Evolutionary conservation across 2,113 vertebrate genomes (phyloP), one percentile per base, ranked within the genome.

Genomic region (Martes martes): DNA sequence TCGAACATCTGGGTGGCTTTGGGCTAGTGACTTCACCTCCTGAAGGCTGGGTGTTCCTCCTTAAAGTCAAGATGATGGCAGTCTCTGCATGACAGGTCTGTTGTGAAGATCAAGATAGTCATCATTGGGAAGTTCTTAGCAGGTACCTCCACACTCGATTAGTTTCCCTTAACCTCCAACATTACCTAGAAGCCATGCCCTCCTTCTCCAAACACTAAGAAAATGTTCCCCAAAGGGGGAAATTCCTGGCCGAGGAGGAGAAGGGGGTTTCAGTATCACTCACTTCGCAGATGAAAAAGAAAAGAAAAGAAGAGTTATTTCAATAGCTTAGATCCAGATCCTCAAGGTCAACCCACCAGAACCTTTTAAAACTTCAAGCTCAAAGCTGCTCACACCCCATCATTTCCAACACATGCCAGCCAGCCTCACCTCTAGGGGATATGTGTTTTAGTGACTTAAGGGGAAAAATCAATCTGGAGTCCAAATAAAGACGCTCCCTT

Each of bases 61-160:
- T 0, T 4, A 24, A 47, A 18, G 39, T 26, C 1, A 2, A 39
- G 19, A 5, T 10, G 9, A 10, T 50, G 36, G 78, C 47, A 0
- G 1, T 0, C 9, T 26, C 76, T 36, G 10, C 26, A 2, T 23
- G 81, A 33, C 7, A 13, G 45, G 42, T 47, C 82, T 28, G 1
- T 52, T 10, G 0, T 19, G 21, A 84, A n/a, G 39, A 31, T 11
- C 26, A 24, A 24, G 15, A n/a, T 21, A 31, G n/a, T 26, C 4
- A 3, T 39, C 50, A 0, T 0, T 14, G 31, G 19, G 26, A 26
- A 4, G 26, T 19, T 69, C 8, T 85, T 6, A n/a, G 95, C 39
- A 21, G 14, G 52, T 7, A 42, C 23, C 8, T 59, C 28, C 33
- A 10, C 33, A 31, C 21, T 65, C 24, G 26, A 14, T 76, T 24